These are phyloP conservation scores for Ammodytes marinus DNA, from an alignment of 2,113 vertebrate genomes.

Conservation along the genomic window DNA sequence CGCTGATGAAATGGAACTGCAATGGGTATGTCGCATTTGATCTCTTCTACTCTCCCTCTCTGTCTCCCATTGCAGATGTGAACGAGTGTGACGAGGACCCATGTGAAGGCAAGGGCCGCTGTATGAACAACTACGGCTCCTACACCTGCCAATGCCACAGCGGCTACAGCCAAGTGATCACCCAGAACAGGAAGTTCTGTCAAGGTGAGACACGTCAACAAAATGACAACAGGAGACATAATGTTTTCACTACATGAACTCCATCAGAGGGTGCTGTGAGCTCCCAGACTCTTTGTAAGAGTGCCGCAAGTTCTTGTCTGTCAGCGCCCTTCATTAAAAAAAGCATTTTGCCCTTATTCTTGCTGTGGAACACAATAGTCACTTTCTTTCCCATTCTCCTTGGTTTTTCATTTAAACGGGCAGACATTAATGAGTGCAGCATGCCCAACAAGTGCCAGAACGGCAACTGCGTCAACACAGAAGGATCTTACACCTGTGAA, in stretches of 20 bases:
- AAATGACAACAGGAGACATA: slow-evolving; percentile 21
- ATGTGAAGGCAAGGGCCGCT: slow-evolving; percentile 89
- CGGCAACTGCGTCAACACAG: slow-evolving; percentile 91
- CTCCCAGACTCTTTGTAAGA: background rate
- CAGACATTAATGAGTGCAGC: slow-evolving; percentile 92
- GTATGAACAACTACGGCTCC: slow-evolving; percentile 91
- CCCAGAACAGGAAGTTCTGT: slow-evolving; percentile 87
- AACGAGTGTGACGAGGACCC: slow-evolving; percentile 91
- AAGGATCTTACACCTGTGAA: slow-evolving; percentile 91
- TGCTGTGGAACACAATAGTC: slow-evolving; percentile 55
- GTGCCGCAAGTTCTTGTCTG: slow-evolving; percentile 36
- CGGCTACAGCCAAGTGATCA: slow-evolving; percentile 87
- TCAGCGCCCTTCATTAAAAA: slow-evolving; percentile 48
- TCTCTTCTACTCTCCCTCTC: background rate
- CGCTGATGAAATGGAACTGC: slow-evolving; percentile 27
- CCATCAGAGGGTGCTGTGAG: slow-evolving; percentile 3
- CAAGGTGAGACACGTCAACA: slow-evolving; percentile 85
- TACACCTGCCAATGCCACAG: slow-evolving; percentile 91
- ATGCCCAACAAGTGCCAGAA: slow-evolving; percentile 87
- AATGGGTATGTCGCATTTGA: slow-evolving; percentile 1
- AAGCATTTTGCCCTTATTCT: slow-evolving; percentile 61
- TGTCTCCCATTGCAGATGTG: slow-evolving; percentile 83
- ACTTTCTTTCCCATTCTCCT: slow-evolving; percentile 59
- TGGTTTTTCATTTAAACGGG: slow-evolving; percentile 56
- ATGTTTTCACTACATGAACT: slow-evolving; percentile 38